Evolutionary conservation across 2,113 vertebrate genomes (phyloP).

Genomic region (Cottus gobio): DNA sequence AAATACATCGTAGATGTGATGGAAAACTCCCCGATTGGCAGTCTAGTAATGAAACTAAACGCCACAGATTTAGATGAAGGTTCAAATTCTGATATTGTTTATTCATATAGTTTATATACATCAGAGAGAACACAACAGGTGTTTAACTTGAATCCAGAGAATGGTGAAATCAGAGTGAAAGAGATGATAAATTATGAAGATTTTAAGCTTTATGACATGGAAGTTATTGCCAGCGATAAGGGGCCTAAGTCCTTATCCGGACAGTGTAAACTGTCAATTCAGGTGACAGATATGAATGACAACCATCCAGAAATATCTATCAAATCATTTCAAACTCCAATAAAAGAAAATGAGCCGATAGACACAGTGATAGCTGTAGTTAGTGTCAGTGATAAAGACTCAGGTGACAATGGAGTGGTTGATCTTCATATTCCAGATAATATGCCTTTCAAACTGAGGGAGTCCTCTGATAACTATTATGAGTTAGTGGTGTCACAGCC

Average conservation of each 20-base stretch:
- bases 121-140: conserved; percentile 70
- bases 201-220: conserved; percentile 77
- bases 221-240: conserved; percentile 75
- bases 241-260: conserved; percentile 57
- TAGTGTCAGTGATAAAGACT: conserved; percentile 73
- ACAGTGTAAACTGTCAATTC: conserved; percentile 75
- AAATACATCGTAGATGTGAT: conserved; percentile 65
- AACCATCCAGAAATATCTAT: conserved; percentile 83
- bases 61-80: conserved; percentile 78
- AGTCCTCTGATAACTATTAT: conserved; percentile 69
- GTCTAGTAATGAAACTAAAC: conserved; percentile 66
- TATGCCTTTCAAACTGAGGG: conserved; percentile 65
- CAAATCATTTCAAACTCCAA: conserved; percentile 80
- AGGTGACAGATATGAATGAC: conserved; percentile 78
- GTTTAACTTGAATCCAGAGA: conserved; percentile 81
- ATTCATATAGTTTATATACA: conserved; percentile 82
- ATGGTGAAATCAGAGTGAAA: conserved; percentile 84
- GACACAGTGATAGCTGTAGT: conserved; percentile 80
- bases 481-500: conserved; percentile 67
- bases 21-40: conserved; percentile 76
- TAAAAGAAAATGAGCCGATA: conserved; percentile 67
- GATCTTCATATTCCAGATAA: conserved; percentile 58
- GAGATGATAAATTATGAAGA: conserved; percentile 84
- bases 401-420: conserved; percentile 66
- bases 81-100: conserved; percentile 72